Evolutionary conservation across 2,113 vertebrate species (phyloP).

Genomic region (Corythornis vintsioides): DNA sequence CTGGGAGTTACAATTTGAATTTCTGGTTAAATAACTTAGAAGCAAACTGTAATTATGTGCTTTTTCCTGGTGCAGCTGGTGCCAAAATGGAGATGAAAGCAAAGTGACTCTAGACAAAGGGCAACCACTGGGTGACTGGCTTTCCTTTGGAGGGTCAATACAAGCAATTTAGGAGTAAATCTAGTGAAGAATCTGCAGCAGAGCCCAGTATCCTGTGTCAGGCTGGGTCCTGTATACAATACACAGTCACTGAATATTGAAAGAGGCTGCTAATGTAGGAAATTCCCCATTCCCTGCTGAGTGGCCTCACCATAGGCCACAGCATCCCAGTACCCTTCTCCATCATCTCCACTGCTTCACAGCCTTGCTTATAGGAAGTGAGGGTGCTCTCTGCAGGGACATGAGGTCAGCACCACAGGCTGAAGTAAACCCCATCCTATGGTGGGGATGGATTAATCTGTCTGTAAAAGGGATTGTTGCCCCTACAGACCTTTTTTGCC

Average conservation of each 20-base stretch:
- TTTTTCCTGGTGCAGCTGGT: background rate
- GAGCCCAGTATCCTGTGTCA: background rate
- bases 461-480: background rate
- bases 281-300: background rate
- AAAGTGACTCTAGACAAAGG: background rate
- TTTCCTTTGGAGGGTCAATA: background rate
- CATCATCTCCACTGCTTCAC: background rate
- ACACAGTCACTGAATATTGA: background rate
- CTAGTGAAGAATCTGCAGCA: background rate
- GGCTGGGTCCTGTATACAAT: background rate
- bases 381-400: rapidly evolving
- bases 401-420: rapidly evolving
- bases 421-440: background rate
- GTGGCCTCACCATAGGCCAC: background rate
- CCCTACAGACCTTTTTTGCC: background rate
- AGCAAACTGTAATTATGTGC: background rate
- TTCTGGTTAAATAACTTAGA: background rate
- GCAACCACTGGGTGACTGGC: rapidly evolving
- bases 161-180: background rate
- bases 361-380: rapidly evolving
- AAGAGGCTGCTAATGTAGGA: background rate
- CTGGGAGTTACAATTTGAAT: background rate
- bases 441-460: background rate
- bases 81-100: background rate
- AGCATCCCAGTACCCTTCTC: background rate